phyloP scores from a whole-genome alignment of 2,113 vertebrate genomes.

The Serilophus lunatus region DNA sequence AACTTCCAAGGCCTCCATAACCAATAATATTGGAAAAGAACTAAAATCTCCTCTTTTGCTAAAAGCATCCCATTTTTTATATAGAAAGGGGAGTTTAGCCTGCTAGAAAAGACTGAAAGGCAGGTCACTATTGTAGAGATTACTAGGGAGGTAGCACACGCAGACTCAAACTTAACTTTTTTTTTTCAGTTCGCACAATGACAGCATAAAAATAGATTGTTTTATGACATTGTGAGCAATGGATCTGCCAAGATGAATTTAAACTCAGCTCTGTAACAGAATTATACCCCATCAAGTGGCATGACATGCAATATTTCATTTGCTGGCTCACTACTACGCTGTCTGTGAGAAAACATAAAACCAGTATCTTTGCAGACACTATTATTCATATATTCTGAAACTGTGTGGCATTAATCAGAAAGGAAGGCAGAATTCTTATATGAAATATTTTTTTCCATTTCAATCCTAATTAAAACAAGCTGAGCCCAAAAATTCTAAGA shows the following conservation, averaged over 20 bases:
- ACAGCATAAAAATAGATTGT: conserved; percentile 20
- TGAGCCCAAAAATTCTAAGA: not conserved
- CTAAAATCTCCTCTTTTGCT: not conserved
- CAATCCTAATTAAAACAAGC: conserved; percentile 50
- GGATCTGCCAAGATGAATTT: conserved; percentile 22
- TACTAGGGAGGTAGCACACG: conserved; percentile 1
- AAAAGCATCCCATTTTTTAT: not conserved
- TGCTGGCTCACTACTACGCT: conserved; percentile 41
- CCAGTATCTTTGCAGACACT: conserved; percentile 29
- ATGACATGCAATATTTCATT: conserved; percentile 49
- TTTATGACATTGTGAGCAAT: conserved; percentile 25
- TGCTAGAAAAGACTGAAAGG: conserved; percentile 27
- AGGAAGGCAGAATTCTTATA: conserved; percentile 28
- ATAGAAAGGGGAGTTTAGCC: not conserved
- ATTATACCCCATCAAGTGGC: conserved; percentile 41
- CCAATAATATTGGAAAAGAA: not conserved
- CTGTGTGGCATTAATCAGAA: conserved; percentile 40
- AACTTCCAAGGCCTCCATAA: not conserved
- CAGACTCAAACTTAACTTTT: conserved; percentile 10
- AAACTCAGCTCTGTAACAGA: conserved; percentile 31
- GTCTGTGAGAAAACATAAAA: conserved; percentile 57
- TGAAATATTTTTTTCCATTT: conserved; percentile 36
- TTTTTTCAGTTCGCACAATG: conserved; percentile 33
- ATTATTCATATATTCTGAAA: conserved; percentile 24
- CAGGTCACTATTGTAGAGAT: conserved; percentile 25